phyloP scores from a whole-genome alignment of 2,888 invertebrate species.

The Andrena camellia region DNA sequence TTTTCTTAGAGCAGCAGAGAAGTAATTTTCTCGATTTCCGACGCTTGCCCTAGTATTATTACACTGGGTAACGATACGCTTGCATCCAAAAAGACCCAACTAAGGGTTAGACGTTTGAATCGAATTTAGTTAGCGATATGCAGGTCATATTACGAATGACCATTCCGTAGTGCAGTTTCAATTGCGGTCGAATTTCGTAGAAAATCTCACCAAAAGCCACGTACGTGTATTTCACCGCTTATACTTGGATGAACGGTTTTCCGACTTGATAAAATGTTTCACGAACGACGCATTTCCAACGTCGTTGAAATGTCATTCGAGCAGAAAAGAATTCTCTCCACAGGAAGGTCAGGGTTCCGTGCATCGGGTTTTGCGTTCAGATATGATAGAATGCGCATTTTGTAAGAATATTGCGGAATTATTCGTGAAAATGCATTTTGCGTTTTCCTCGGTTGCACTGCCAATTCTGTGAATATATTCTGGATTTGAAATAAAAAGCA shows the following conservation, averaged over 20 bases:
- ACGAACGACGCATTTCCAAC: slow-evolving; percentile 48
- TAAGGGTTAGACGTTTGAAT: not conserved
- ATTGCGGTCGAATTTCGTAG: slow-evolving; percentile 20
- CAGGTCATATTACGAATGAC: not conserved
- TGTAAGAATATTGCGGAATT: slow-evolving; percentile 44
- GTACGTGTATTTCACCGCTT: slow-evolving; percentile 34
- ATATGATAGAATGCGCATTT: slow-evolving; percentile 38
- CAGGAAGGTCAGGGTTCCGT: slow-evolving; percentile 7
- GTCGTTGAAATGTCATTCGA: slow-evolving; percentile 44
- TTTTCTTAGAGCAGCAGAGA: too few species aligned
- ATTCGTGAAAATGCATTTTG: slow-evolving; percentile 21
- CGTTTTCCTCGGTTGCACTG: not conserved
- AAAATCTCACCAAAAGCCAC: slow-evolving; percentile 9
- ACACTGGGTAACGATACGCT: too few species aligned
- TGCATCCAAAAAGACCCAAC: too few species aligned
- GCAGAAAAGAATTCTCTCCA: slow-evolving; percentile 53
- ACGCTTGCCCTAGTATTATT: too few species aligned
- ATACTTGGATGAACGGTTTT: slow-evolving; percentile 38
- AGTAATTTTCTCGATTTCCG: too few species aligned
- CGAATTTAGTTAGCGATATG: not conserved
- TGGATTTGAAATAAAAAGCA: not conserved
- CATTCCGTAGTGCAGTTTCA: slow-evolving; percentile 4
- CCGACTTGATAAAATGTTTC: slow-evolving; percentile 55
- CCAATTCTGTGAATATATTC: slow-evolving; percentile 2
- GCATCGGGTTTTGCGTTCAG: slow-evolving; percentile 31